phyloP scores from a whole-genome alignment of 2,888 invertebrate genomes.

The Galerucella nymphaeae region DNA sequence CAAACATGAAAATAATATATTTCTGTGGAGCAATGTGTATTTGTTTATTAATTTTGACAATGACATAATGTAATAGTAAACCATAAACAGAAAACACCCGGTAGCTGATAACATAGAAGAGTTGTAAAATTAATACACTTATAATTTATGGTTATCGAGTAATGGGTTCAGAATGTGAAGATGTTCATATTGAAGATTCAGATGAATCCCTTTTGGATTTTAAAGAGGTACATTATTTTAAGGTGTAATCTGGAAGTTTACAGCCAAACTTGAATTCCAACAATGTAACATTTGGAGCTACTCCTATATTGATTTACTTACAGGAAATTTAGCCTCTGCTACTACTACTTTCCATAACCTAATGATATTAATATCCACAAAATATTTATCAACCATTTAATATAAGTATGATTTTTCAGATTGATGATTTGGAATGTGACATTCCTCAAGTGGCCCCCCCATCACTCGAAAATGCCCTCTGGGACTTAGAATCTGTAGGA shows the following conservation, averaged over 20 bases:
- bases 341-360: neutral
- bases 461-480: constrained; percentile 83
- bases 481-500: constrained; percentile 77
- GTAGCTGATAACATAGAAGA: constrained; percentile 11
- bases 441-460: constrained; percentile 81
- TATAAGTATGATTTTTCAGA: constrained; percentile 65
- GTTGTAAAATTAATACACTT: constrained; percentile 3
- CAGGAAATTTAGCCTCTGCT: neutral
- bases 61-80: constrained; percentile 28
- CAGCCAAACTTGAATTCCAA: neutral
- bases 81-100: constrained; percentile 21
- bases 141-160: neutral
- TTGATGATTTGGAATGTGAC: constrained; percentile 85
- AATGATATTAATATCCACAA: neutral
- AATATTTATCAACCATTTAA: constrained; percentile 7
- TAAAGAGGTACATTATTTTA: constrained; percentile 56
- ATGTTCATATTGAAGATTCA: constrained; percentile 60
- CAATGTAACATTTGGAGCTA: neutral
- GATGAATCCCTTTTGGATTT: constrained; percentile 62
- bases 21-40: too few species aligned
- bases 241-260: neutral
- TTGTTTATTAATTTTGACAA: constrained; percentile 5
- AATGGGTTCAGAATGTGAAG: constrained; percentile 62
- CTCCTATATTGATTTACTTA: neutral
- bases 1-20: too few species aligned